Percentiles rank a stretch among this genome's conserved stretches.
These are phyloP conservation scores for Falcaria lacertinaria DNA, from an alignment of 2,888 invertebrate genomes.

Conservation along the genomic window DNA sequence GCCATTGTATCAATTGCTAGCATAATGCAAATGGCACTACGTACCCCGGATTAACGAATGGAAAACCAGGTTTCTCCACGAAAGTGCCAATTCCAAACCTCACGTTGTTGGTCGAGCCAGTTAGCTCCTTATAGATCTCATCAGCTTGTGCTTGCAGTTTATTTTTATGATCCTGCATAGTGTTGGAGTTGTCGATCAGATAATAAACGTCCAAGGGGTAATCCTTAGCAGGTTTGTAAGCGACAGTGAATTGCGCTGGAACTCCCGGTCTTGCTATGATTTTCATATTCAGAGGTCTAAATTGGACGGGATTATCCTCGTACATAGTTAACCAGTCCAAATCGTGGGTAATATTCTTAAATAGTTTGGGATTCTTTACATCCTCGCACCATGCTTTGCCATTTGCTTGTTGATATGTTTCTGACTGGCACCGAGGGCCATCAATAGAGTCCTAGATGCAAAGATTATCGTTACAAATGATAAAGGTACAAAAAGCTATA, in stretches of 20 bases:
- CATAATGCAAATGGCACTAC: conserved; percentile 7
- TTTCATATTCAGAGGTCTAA: conserved; percentile 76
- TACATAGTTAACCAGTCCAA: conserved; percentile 17
- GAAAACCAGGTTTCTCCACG: conserved; percentile 84
- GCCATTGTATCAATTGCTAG: no score
- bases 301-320: conserved; percentile 46
- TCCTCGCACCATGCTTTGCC: conserved; percentile 28
- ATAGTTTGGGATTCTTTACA: conserved; percentile 24
- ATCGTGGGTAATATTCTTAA: neutral
- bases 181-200: conserved; percentile 88
- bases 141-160: conserved; percentile 70
- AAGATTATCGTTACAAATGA: no score
- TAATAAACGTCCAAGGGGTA: conserved; percentile 92
- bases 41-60: conserved; percentile 71
- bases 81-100: conserved; percentile 84
- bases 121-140: conserved; percentile 69
- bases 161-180: conserved; percentile 83
- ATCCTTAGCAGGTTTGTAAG: conserved; percentile 83
- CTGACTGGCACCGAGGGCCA: conserved; percentile 32
- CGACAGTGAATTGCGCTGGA: conserved; percentile 51
- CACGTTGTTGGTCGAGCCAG: conserved; percentile 81
- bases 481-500: no score
- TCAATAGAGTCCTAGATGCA: no score
- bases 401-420: conserved; percentile 3
- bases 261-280: conserved; percentile 72